Base-by-base conservation (phyloP, 2,797 vertebrate genomes). In the Clamator glandarius region DNA sequence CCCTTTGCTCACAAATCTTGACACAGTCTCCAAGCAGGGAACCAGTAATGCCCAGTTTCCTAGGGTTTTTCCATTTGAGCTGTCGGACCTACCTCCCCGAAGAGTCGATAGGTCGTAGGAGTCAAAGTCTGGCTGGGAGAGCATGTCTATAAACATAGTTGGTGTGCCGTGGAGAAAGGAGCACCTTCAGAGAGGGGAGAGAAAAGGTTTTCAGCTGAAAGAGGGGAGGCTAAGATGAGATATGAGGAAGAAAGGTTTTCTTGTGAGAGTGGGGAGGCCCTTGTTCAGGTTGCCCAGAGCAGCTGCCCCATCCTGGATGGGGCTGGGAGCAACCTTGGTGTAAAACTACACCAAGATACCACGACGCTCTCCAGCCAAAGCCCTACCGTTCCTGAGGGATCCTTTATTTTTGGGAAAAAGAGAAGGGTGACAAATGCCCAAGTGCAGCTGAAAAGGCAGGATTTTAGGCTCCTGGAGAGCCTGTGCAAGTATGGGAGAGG, bases 101-200 rank as follows among this genome's bases (percentile, higher is more conserved):
- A 99, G 72, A n/a, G 96, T 90, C 1, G 99, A 99, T 77, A 99
- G 82, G 96, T 99, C 97, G 2, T 98, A 98, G 88, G 98, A 98
- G 81, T 92, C 84, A 48, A 98, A 93, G 83, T 98, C 98, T 0
- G 96, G 98, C 94, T 99, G 99, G 75, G 93, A 97, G 31, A 99
- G 55, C 96, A 99, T 98, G 81, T 99, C 99, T 48, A 99, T 97
- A 16, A 84, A 99, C 99, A 99, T 99, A 58, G 99, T 99, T 4
- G 99, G 99, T 0, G 99, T 99, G 54, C 99, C 99, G 0, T 75
- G 89, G 3, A 98, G 6, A n/a, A 97, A 29, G 51, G 96, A 98
- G 91, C 99, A 99, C 79, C 98, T 99, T 83, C 16, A 79, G 50
- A 68, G 28, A 79, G 29, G 31, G 35, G 12, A 89, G 13, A 84